These are phyloP conservation scores for Plagiodera versicolora DNA, from an alignment of 2,888 invertebrate genomes.

Conservation along the genomic window DNA sequence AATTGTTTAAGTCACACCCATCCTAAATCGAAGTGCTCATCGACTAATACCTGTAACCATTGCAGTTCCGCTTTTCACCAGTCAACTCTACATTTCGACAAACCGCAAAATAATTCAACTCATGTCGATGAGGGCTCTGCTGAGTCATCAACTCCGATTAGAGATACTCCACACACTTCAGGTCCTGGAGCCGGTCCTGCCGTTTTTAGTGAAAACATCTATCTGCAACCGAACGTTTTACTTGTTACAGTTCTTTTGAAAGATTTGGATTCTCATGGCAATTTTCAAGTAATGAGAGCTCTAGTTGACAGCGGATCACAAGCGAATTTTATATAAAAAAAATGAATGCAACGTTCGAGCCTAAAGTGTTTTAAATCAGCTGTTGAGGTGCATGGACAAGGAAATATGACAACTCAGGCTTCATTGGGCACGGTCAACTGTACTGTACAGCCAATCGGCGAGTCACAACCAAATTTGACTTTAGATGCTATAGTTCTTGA, in stretches of 20 bases:
- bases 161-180: background rate
- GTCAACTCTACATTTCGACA: conserved; percentile 5
- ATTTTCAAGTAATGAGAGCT: background rate
- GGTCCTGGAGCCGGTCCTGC: conserved; percentile 2
- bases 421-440: background rate
- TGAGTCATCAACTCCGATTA: background rate
- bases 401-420: background rate
- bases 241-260: background rate
- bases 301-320: background rate
- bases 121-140: background rate
- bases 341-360: background rate
- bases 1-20: conserved; percentile 1
- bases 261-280: background rate
- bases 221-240: background rate
- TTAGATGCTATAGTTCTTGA: conserved; percentile 7
- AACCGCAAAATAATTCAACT: background rate
- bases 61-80: conserved; percentile 6
- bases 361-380: conserved; percentile 7
- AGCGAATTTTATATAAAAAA: conserved; percentile 4
- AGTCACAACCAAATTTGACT: background rate
- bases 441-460: background rate
- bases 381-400: background rate
- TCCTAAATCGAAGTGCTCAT: conserved; percentile 4
- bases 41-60: background rate
- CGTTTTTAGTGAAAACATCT: background rate